Evolutionary conservation across 2,113 vertebrate species (phyloP), one percentile per base, ranked within the genome.

Genomic region (Cheilinus undulatus): DNA sequence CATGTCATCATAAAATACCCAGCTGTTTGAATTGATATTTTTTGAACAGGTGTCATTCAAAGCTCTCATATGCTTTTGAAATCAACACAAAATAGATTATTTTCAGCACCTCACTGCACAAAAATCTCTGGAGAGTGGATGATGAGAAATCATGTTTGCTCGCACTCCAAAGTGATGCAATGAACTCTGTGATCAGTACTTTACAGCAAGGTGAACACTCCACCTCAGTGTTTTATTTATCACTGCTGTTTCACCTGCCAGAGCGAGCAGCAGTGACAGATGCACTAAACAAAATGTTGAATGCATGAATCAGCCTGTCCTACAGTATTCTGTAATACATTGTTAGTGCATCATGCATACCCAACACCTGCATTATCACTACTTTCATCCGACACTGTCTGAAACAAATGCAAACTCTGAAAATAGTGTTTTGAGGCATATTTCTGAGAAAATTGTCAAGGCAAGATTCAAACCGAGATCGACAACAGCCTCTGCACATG

Each of bases 211-310:
- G 57, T 34, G 74, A 87, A 51, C 60, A 60, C 73, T 74, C 49
- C 69, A 69, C 74, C 72, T 61, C 59, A 0, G 46, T 74, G 70
- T 85, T 86, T 86, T 89, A 86, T 89, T 89, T 80, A 87, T 82
- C 38, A 26, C 53, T 42, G 34, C 61, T 67, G 62, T 78, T 82
- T 76, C 58, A 71, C 75, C 78, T 79, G 76, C 28, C 26, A 78
- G 72, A 82, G 69, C 64, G 71, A 89, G 72, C 61, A 10, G 61
- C 83, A 63, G 57, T 78, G 85, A 86, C 84, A 76, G 74, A 81
- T 32, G 66, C 51, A 64, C 58, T 19, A 43, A 78, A 69, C 68
- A 75, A 86, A 88, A 82, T 22, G 65, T 72, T 45, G 68, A 80
- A 78, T 30, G 66, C 45, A 57, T 74, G 74, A 78, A 82, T 82